Evolutionary conservation across 2,888 invertebrate genomes (phyloP).

Genomic region (Masnerella sp.): DNA sequence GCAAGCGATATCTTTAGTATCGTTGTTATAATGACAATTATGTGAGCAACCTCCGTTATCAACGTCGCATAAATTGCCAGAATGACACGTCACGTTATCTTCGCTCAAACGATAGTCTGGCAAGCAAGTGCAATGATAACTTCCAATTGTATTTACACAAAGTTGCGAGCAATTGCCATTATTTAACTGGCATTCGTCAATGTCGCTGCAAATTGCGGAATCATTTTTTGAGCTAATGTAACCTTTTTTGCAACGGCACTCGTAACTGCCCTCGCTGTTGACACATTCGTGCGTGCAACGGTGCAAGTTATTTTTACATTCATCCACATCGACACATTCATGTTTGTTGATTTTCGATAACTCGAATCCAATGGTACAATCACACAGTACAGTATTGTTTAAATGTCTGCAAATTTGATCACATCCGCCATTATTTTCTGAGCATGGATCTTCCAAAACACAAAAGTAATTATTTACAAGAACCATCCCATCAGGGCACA

Average conservation of each 20-base stretch:
- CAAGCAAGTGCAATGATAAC: conserved; percentile 78
- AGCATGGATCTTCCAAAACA: conserved; percentile 79
- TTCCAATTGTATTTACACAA: conserved; percentile 76
- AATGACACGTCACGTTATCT: conserved; percentile 67
- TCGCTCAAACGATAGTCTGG: conserved; percentile 70
- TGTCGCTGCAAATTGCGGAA: conserved; percentile 78
- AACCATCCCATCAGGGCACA: conserved; percentile 77
- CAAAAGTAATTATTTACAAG: conserved; percentile 74
- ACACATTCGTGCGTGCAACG: no score
- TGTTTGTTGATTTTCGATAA: conserved; percentile 74
- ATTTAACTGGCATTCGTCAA: conserved; percentile 77
- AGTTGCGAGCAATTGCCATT: conserved; percentile 80
- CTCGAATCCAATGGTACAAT: conserved; percentile 79
- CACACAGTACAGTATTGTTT: conserved; percentile 75
- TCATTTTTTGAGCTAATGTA: no score
- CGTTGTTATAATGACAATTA: conserved; percentile 78
- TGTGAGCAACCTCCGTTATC: conserved; percentile 78
- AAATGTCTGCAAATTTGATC: conserved; percentile 76
- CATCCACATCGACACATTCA: conserved; percentile 43
- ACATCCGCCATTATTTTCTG: conserved; percentile 77
- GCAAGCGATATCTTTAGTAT: conserved; percentile 77
- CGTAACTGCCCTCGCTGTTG: no score
- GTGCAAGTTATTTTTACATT: not conserved
- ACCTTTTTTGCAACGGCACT: no score
- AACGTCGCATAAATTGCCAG: conserved; percentile 69